Percentiles rank a stretch among this genome's conserved stretches.
Conservation (phyloP, 2,113 vertebrate genomes). For the Mobula birostris region DNA sequence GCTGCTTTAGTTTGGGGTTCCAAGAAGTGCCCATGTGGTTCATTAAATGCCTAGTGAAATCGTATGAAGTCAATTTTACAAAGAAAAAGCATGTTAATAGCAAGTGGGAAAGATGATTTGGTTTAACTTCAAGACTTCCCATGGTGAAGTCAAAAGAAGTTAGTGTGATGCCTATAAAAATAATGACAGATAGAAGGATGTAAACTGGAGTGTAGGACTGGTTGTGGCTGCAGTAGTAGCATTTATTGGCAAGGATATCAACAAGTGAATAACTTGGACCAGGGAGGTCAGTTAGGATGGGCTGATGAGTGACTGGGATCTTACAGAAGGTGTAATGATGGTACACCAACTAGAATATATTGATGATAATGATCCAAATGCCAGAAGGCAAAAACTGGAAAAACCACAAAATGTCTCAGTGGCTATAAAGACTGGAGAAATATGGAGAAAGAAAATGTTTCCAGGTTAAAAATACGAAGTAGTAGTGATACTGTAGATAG, state of each 20-base stretch:
- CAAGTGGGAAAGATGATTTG: neutral
- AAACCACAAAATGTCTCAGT: neutral
- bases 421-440: neutral
- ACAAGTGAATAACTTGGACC: neutral
- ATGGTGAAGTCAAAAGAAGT: neutral
- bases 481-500: neutral
- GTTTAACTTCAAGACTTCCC: neutral
- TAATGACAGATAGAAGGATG: neutral
- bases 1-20: neutral
- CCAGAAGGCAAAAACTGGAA: neutral
- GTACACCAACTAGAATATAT: neutral
- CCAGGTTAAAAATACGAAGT: neutral
- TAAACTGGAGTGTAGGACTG: neutral
- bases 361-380: neutral
- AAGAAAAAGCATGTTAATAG: neutral
- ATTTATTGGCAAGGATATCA: neutral
- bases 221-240: neutral
- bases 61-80: neutral
- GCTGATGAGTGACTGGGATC: neutral
- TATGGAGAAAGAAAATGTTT: too few relatives aligned
- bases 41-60: neutral
- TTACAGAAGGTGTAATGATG: neutral
- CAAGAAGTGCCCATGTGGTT: neutral
- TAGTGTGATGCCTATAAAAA: neutral
- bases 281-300: neutral